Evolutionary conservation across 2,797 vertebrate genomes (phyloP).

Genomic region (Tadarida brasiliensis): DNA sequence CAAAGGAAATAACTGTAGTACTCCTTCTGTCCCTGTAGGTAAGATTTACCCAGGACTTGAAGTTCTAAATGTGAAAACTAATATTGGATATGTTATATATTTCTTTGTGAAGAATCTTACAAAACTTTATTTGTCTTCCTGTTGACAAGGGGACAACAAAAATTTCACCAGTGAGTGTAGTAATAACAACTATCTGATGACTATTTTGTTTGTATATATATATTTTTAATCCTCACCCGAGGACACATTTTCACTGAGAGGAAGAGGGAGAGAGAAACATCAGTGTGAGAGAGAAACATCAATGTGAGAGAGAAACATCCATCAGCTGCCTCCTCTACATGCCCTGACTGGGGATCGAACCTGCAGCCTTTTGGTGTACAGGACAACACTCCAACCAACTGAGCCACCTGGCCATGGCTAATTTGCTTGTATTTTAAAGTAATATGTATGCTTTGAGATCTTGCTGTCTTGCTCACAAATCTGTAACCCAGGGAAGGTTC

Average conservation of each 20-base stretch:
- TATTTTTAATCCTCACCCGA: not conserved
- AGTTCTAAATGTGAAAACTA: constrained; percentile 49
- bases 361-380: not conserved
- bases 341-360: not conserved
- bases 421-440: constrained; percentile 65
- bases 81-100: not conserved
- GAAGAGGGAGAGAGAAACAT: not conserved
- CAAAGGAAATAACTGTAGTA: constrained; percentile 36
- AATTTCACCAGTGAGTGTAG: not conserved
- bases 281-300: not conserved
- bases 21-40: constrained; percentile 1
- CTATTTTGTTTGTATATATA: not conserved
- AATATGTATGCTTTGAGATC: constrained; percentile 16
- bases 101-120: constrained; percentile 47
- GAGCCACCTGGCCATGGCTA: not conserved
- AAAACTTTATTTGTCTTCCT: constrained; percentile 40
- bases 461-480: not conserved
- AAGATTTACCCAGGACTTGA: constrained; percentile 61
- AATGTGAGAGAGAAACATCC: not conserved
- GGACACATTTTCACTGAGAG: not conserved
- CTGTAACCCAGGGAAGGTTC: constrained; percentile 39
- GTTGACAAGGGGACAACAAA: constrained; percentile 19
- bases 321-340: not conserved
- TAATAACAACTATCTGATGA: not conserved
- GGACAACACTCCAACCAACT: not conserved